phyloP scores from a whole-genome alignment of 2,797 vertebrate species.

The Holocentrus rufus region DNA sequence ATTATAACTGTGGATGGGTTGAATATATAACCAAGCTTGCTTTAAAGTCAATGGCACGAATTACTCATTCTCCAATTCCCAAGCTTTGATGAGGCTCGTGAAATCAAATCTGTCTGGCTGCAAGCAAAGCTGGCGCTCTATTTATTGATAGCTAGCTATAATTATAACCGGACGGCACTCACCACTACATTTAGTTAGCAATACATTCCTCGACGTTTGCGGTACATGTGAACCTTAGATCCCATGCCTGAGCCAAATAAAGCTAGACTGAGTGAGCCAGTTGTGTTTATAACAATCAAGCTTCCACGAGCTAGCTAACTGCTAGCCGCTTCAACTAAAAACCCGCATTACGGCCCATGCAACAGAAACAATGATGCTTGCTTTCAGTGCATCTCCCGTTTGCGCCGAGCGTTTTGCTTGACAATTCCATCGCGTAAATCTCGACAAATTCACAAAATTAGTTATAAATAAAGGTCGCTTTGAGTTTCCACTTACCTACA shows the following conservation, averaged over 20 bases:
- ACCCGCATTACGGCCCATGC: slow-evolving; percentile 80
- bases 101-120: slow-evolving; percentile 77
- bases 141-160: slow-evolving; percentile 73
- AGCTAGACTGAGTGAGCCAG: slow-evolving; percentile 23
- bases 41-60: slow-evolving; percentile 34
- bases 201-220: not conserved
- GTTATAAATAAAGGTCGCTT: not conserved
- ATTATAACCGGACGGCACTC: slow-evolving; percentile 47
- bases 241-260: slow-evolving; percentile 13
- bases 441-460: slow-evolving; percentile 45
- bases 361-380: slow-evolving; percentile 85
- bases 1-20: rapidly evolving
- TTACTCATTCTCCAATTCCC: slow-evolving; percentile 56
- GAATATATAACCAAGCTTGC: not conserved
- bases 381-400: slow-evolving; percentile 70
- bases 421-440: slow-evolving; percentile 47
- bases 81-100: slow-evolving; percentile 77
- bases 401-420: slow-evolving; percentile 52
- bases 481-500: slow-evolving; percentile 75
- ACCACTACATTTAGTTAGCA: slow-evolving; percentile 2
- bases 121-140: slow-evolving; percentile 71
- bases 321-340: slow-evolving; percentile 67
- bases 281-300: slow-evolving; percentile 75
- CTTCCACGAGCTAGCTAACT: slow-evolving; percentile 73
- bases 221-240: slow-evolving; percentile 3